Evolutionary conservation across 2,888 invertebrate genomes (phyloP).

Genomic region (Drosophila koepferae): DNA sequence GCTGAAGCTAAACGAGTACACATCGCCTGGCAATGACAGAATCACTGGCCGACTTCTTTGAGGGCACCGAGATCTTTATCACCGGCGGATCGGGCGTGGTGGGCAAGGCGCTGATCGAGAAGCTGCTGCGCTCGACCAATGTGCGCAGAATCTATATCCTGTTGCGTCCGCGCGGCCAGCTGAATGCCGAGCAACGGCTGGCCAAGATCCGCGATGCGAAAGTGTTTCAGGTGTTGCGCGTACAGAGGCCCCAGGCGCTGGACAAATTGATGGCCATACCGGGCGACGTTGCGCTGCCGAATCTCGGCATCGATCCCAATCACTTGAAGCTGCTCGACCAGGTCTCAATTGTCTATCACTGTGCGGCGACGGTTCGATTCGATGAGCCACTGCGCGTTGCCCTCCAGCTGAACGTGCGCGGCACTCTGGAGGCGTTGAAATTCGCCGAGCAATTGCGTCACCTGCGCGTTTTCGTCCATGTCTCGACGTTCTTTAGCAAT

Average conservation of each 20-base stretch:
- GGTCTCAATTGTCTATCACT: conserved; percentile 90
- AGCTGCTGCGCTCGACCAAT: conserved; percentile 92
- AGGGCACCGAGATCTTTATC: conserved; percentile 90
- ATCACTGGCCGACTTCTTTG: conserved; percentile 86
- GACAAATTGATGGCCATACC: conserved; percentile 75
- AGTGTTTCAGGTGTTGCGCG: conserved; percentile 73
- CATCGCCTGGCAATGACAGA: conserved; percentile 16
- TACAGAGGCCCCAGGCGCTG: conserved; percentile 67
- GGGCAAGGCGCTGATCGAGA: conserved; percentile 95
- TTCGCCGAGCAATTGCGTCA: conserved; percentile 87
- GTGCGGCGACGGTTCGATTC: conserved; percentile 93
- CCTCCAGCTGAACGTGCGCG: conserved; percentile 88
- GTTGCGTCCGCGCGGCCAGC: conserved; percentile 89
- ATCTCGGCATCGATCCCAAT: conserved; percentile 70
- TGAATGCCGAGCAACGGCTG: conserved; percentile 88
- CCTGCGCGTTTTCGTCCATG: conserved; percentile 89
- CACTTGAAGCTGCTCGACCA: conserved; percentile 82
- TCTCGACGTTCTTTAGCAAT: conserved; percentile 95
- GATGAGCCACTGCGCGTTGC: conserved; percentile 91
- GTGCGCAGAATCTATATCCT: conserved; percentile 91
- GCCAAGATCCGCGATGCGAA: conserved; percentile 86
- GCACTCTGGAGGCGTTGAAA: conserved; percentile 88
- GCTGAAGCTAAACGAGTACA: not conserved
- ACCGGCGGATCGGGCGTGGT: conserved; percentile 94
- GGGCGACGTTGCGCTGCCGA: conserved; percentile 71